A percentile compares a stretch with the other conserved stretches of the same genome.
These are phyloP conservation scores for Drosophila jambulina DNA, from an alignment of 1,140 invertebrate genomes.

Conservation along the genomic window DNA sequence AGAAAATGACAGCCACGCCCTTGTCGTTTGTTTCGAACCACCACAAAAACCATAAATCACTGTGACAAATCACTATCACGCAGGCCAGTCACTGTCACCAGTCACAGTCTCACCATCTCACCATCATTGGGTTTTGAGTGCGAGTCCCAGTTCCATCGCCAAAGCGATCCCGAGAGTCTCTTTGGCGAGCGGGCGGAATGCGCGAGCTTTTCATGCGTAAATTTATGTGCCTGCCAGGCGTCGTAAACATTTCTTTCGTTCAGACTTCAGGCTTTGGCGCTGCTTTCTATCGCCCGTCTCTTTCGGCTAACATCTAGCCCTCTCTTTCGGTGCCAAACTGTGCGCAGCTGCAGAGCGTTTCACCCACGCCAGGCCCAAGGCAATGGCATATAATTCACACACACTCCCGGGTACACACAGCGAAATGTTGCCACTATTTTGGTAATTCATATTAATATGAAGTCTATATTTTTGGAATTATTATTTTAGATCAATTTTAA, in stretches of 20 bases:
- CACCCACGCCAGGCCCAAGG: constrained; percentile 75
- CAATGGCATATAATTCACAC: constrained; percentile 61
- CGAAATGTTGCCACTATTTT: not conserved
- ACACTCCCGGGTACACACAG: not conserved
- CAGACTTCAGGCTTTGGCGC: constrained; percentile 38
- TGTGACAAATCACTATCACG: constrained; percentile 58
- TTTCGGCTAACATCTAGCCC: not conserved
- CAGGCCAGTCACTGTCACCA: constrained; percentile 15
- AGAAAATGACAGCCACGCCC: constrained; percentile 11
- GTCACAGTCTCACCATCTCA: constrained; percentile 12
- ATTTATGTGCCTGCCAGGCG: constrained; percentile 77
- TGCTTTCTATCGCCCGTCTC: constrained; percentile 65
- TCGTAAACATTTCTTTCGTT: constrained; percentile 77
- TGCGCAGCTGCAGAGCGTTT: constrained; percentile 80
- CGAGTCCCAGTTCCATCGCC: constrained; percentile 29
- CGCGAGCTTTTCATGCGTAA: constrained; percentile 76
- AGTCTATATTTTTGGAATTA: too few relatives aligned
- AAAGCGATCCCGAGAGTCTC: constrained; percentile 8
- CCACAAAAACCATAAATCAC: constrained; percentile 55
- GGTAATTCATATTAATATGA: not conserved
- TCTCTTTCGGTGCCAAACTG: constrained; percentile 8
- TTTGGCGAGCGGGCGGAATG: constrained; percentile 51
- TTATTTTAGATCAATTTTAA: not conserved
- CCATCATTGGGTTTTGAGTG: not conserved
- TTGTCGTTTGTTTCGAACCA: not conserved